A percentile compares a stretch with the other conserved stretches of the same genome.
Evolutionary conservation across 2,797 vertebrate genomes (phyloP).

Genomic region (Acrocephalus scirpaceus): DNA sequence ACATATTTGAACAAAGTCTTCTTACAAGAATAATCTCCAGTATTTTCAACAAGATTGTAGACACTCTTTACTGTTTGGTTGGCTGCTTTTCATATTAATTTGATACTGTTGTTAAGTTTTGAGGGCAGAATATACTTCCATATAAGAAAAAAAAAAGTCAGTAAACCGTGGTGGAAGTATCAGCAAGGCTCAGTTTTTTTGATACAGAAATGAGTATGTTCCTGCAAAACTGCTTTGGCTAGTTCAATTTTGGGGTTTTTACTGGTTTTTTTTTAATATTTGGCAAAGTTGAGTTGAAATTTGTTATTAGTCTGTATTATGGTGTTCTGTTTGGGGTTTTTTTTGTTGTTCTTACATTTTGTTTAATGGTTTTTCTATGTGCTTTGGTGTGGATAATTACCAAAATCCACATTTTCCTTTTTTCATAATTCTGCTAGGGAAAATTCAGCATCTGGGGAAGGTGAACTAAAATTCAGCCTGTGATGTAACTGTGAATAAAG

Average conservation of each 20-base stretch:
- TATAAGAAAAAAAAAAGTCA: background rate
- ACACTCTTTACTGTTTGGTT: background rate
- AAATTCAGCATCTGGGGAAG: background rate
- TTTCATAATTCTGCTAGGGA: background rate
- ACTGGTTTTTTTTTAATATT: background rate
- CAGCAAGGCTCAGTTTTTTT: background rate
- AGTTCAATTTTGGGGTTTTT: background rate
- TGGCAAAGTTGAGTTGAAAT: background rate
- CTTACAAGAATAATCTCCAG: background rate
- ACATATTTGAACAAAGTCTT: background rate
- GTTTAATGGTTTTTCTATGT: background rate
- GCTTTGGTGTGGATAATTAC: background rate
- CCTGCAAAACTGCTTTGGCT: background rate
- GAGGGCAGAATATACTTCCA: background rate
- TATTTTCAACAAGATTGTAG: background rate
- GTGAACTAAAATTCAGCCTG: background rate
- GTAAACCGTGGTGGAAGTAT: background rate
- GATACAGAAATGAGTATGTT: background rate
- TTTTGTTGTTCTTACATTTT: background rate
- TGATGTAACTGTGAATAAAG: background rate
- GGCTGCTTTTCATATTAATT: background rate
- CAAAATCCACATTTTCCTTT: background rate
- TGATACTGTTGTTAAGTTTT: background rate
- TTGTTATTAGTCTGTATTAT: background rate
- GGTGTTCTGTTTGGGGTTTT: background rate